Evolutionary conservation across 2,113 vertebrate genomes (phyloP).

Genomic region (cattle (Bos taurus)): ARS-UCD2.0 NC_037330.1:111741501-111742000

Average conservation of each 20-base stretch:
- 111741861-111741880: not conserved
- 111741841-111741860: not conserved
- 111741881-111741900: not conserved
- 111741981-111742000: not conserved
- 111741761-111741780: not conserved
- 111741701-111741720: rapidly evolving
- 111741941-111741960: not conserved
- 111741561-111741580: not conserved
- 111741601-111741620: not conserved
- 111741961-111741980: not conserved
- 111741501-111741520: not conserved
- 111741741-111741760: not conserved
- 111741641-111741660: not conserved
- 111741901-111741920: not conserved
- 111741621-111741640: not conserved
- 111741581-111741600: not conserved
- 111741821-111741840: not conserved
- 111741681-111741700: not conserved
- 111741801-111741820: not conserved
- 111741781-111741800: not conserved
- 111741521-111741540: not conserved
- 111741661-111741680: not conserved
- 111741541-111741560: not conserved
- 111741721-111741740: not conserved
- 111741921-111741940: not conserved